Conservation (phyloP, 2,113 vertebrate genomes). For the Neopipo cinnamomea region DNA sequence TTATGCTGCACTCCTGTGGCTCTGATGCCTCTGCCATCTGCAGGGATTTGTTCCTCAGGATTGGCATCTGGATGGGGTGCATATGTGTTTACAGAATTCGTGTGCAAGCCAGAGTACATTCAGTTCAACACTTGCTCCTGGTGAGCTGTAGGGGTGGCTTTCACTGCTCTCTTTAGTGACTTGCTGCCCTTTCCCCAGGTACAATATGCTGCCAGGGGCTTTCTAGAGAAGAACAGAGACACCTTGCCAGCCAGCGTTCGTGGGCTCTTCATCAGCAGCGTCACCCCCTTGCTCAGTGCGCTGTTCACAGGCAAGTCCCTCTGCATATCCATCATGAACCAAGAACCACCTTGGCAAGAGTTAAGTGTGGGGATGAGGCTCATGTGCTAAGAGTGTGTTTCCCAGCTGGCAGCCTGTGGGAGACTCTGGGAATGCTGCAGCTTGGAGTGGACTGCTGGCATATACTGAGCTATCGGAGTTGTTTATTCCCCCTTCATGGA, state of each 20-base stretch:
- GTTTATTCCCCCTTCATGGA: background rate
- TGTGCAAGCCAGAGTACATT: background rate
- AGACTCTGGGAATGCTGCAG: background rate
- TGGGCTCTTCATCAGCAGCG: constrained; percentile 75
- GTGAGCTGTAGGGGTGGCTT: background rate
- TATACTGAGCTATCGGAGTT: background rate
- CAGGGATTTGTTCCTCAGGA: background rate
- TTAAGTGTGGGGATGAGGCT: background rate
- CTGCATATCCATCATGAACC: background rate
- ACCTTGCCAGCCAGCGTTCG: constrained; percentile 71
- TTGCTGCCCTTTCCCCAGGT: constrained; percentile 56
- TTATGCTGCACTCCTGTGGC: background rate
- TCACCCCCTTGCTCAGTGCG: constrained; percentile 75
- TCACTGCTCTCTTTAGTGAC: background rate
- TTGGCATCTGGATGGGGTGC: background rate
- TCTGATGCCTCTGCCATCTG: background rate
- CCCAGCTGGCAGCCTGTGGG: background rate
- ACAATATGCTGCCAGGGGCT: constrained; percentile 71
- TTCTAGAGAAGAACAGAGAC: constrained; percentile 81
- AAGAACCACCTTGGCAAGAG: background rate
- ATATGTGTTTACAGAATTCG: background rate
- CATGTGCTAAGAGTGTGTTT: background rate
- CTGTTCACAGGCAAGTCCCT: constrained; percentile 72
- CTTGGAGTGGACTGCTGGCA: background rate
- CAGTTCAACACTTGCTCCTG: background rate